A percentile compares a stretch with the other conserved stretches of the same genome.
Evolutionary conservation across 2,113 vertebrate genomes (phyloP).

Genomic region (Arvicanthis niloticus): DNA sequence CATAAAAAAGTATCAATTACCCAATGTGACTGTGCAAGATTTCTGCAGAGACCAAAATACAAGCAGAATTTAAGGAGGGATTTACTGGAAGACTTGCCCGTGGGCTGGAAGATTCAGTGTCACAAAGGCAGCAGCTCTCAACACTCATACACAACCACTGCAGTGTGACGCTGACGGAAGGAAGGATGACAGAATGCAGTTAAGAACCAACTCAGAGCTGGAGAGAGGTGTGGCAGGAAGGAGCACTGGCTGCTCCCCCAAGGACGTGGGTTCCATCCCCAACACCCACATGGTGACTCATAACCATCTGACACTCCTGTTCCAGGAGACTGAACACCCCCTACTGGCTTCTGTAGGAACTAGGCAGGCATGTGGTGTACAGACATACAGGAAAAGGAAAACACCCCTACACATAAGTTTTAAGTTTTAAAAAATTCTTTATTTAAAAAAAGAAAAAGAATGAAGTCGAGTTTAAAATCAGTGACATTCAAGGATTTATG

Average conservation of each 20-base stretch:
- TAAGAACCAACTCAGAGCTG: background rate
- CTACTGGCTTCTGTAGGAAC: background rate
- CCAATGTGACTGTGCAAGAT: slow-evolving; percentile 1
- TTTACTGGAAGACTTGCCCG: background rate
- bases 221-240: background rate
- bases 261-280: background rate
- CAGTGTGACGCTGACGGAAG: background rate
- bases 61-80: background rate
- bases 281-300: background rate
- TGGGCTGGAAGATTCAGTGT: background rate
- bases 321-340: background rate
- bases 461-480: background rate
- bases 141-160: background rate
- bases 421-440: background rate
- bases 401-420: background rate
- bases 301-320: background rate
- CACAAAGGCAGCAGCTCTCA: background rate
- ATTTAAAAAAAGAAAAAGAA: background rate
- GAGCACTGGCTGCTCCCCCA: background rate
- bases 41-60: background rate
- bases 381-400: background rate
- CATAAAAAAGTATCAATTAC: background rate
- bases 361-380: background rate
- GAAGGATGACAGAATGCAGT: background rate
- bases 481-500: background rate